Conservation (phyloP, 2,113 vertebrate species). For the Butastur rufipennis region DNA sequence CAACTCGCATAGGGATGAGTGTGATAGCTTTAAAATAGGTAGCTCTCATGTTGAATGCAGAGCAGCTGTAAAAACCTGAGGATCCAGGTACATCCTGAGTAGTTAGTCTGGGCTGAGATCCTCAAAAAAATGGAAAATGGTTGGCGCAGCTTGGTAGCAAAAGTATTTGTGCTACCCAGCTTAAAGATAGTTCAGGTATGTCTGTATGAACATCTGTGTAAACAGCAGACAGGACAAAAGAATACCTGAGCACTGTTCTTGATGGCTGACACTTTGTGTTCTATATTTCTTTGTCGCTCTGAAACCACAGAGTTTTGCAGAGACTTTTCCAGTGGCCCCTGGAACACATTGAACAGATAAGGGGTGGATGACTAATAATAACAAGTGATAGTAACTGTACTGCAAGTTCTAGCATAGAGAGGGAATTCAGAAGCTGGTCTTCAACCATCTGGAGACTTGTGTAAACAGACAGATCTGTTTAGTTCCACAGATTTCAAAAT, state of each 20-base stretch:
- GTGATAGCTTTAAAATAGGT: neutral
- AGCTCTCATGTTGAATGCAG: neutral
- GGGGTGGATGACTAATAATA: neutral
- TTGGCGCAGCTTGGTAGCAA: neutral
- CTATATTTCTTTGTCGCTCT: constrained; percentile 89
- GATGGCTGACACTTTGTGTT: constrained; percentile 87
- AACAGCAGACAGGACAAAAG: neutral
- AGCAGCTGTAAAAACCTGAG: neutral
- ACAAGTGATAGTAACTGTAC: neutral
- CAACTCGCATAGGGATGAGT: rapidly evolving
- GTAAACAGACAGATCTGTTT: neutral
- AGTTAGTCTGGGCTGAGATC: neutral
- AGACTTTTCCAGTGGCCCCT: constrained; percentile 92
- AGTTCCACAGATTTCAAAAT: neutral
- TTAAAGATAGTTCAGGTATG: neutral
- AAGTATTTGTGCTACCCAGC: neutral
- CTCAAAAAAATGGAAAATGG: neutral
- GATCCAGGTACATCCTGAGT: neutral
- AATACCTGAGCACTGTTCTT: constrained; percentile 87
- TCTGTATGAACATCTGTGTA: neutral
- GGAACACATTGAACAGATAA: constrained; percentile 1
- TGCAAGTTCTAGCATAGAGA: neutral
- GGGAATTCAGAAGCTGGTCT: neutral
- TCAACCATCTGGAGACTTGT: neutral
- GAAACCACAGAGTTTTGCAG: constrained; percentile 86